These are phyloP conservation scores for Trichopria drosophilae DNA, from an alignment of 2,888 invertebrate species.

Conservation along the genomic window DNA sequence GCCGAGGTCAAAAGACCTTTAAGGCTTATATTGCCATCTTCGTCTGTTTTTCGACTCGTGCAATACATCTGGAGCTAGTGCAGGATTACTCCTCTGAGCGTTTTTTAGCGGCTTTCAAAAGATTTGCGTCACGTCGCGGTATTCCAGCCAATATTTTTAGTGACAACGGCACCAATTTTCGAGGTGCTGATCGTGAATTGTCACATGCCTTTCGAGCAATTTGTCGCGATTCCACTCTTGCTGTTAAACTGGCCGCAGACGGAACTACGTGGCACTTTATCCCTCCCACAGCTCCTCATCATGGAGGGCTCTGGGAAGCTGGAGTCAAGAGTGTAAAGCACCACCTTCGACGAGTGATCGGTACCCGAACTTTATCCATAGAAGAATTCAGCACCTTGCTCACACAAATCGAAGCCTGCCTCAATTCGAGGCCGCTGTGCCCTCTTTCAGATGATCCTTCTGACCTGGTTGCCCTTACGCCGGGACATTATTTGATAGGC, in stretches of 20 bases:
- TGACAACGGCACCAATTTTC: conserved; percentile 43
- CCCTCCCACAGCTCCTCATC: conserved; percentile 39
- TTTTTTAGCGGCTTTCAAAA: conserved; percentile 36
- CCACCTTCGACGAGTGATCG: conserved; percentile 37
- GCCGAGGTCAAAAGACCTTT: conserved; percentile 26
- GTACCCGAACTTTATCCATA: conserved; percentile 33
- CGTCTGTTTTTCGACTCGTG: conserved; percentile 38
- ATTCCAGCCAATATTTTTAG: conserved; percentile 28
- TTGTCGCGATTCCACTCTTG: not conserved
- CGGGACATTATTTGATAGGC: conserved; percentile 39
- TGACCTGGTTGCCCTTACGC: conserved; percentile 31
- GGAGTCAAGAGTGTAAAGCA: conserved; percentile 40
- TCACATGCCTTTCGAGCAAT: not conserved
- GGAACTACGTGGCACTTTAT: conserved; percentile 35
- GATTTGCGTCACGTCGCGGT: conserved; percentile 38
- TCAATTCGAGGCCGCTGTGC: conserved; percentile 32
- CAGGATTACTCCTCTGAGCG: conserved; percentile 31
- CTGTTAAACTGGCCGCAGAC: not conserved
- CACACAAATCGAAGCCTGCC: conserved; percentile 29
- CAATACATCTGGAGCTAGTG: conserved; percentile 40
- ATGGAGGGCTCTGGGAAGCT: conserved; percentile 42
- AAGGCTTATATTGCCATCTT: conserved; percentile 40
- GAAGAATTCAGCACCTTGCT: conserved; percentile 36
- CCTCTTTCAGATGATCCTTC: conserved; percentile 21
- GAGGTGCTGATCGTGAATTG: conserved; percentile 38